Base-by-base conservation (phyloP, 2,797 vertebrate genomes). In the Manis javanica region DNA sequence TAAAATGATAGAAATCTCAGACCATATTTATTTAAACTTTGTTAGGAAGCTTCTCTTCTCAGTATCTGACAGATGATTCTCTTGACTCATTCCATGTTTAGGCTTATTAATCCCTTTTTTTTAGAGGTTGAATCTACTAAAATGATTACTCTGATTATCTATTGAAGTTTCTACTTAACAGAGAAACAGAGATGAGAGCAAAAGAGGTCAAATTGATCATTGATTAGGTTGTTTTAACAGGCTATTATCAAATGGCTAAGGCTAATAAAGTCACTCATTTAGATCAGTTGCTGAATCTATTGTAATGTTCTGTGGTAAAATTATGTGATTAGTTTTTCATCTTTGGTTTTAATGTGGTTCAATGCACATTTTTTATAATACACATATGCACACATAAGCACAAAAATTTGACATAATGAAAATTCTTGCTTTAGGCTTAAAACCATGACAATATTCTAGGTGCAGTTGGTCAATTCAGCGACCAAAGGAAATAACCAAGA, bases 191-290 rank as follows among this genome's bases (percentile, higher is more conserved):
- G 49, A 66, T 59, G 37, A 96, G 49, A 84, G 19, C 42, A 75
- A 63, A 88, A 64, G 42, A 93, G 81, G 90, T 88, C 69, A 90
- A 91, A 96, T 13, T 97, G 87, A 94, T 95, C 85, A 96, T 86
- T 82, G 87, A 94, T 95, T 95, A 68, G 69, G 11, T 96, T 94
- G 89, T 96, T 90, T 94, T 89, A 86, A 71, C 14, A 88, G 63
- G 29, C 88, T 74, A 34, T 97, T 93, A 94, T 90, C 77, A 96
- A 88, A 88, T 88, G 77, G 29, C 64, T 59, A 93, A 69, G 24
- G 39, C 46, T 71, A 88, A 95, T 94, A 83, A 88, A 95, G 92
- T 75, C 59, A 68, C 81, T 92, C 88, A 57, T 92, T 96, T 90
- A 85, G 31, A 79, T 86, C 39, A 51, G n/a, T 90, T 94, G 72